Conservation (phyloP, 2,797 vertebrate genomes). For the Chaenodraco wilsoni region DNA sequence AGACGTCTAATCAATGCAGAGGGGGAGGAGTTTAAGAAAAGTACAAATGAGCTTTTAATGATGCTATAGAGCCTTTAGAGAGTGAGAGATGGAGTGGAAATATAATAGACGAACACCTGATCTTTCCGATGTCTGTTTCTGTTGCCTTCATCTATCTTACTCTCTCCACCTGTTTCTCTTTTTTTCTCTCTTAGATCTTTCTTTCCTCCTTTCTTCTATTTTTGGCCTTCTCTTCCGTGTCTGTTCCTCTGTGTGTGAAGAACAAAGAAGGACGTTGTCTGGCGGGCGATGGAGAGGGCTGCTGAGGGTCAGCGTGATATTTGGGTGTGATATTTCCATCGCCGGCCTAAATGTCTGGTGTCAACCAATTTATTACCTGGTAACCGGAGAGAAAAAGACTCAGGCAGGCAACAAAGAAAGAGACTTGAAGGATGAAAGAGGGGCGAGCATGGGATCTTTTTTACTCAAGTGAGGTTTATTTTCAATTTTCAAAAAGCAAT, state of each 20-base stretch:
- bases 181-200: constrained; percentile 19
- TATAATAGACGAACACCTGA: constrained; percentile 39
- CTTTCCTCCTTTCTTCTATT: background rate
- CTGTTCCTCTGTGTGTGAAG: constrained; percentile 47
- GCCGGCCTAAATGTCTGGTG: constrained; percentile 67
- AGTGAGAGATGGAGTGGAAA: constrained; percentile 19
- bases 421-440: background rate
- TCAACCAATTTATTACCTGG: constrained; percentile 72
- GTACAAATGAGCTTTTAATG: constrained; percentile 76
- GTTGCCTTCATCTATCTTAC: constrained; percentile 2
- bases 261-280: constrained; percentile 60
- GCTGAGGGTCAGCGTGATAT: constrained; percentile 74
- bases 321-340: constrained; percentile 79
- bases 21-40: constrained; percentile 36
- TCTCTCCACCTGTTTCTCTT: constrained; percentile 4
- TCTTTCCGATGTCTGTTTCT: constrained; percentile 26
- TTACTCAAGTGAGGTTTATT: background rate
- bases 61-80: constrained; percentile 24
- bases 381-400: constrained; percentile 26
- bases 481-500: constrained; percentile 1
- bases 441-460: background rate
- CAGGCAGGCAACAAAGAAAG: constrained; percentile 15
- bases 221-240: background rate
- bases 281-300: constrained; percentile 36
- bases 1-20: constrained; percentile 52